These are phyloP conservation scores for mouse (Mus musculus) DNA, from an alignment of 2,113 vertebrate genomes.

Conservation along the genomic window GRCm39 chr14:14061501-14062000, in stretches of 20 bases:
- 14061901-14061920: neutral
- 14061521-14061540: neutral
- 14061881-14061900: neutral
- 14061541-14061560: neutral
- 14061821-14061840: constrained; percentile 34
- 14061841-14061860: constrained; percentile 1
- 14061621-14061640: neutral
- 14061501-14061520: neutral
- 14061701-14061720: neutral
- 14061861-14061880: constrained; percentile 35
- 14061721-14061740: neutral
- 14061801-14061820: neutral
- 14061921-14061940: neutral
- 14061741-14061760: constrained; percentile 50
- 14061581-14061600: no score
- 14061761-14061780: constrained; percentile 11
- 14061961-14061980: neutral
- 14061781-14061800: neutral
- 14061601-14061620: neutral
- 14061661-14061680: neutral
- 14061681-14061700: constrained; percentile 5
- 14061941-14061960: neutral
- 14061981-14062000: neutral
- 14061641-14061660: neutral
- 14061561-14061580: neutral